These are phyloP conservation scores for Globicephala melas DNA, from an alignment of 2,113 vertebrate genomes.

Conservation along the genomic window DNA sequence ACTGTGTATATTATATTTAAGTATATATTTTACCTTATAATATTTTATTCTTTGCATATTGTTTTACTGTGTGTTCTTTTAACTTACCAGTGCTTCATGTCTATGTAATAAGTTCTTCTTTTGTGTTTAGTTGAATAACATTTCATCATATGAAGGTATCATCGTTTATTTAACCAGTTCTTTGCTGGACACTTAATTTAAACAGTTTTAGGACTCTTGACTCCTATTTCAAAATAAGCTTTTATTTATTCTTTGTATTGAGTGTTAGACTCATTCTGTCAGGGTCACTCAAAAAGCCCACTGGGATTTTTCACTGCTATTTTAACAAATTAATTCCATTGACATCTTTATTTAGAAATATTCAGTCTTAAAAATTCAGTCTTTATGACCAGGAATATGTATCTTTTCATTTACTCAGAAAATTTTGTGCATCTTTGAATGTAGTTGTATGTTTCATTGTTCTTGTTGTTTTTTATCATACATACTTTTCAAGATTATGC, in stretches of 20 bases:
- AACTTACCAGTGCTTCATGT: neutral
- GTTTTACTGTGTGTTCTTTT: neutral
- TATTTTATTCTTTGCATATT: neutral
- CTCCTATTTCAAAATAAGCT: neutral
- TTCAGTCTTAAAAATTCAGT: neutral
- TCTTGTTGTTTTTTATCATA: neutral
- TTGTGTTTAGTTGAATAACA: neutral
- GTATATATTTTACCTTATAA: neutral
- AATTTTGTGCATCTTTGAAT: neutral
- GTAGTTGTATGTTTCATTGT: neutral
- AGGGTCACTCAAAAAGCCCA: neutral
- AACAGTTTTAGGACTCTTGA: neutral
- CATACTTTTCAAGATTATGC: neutral
- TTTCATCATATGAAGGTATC: neutral
- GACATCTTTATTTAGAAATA: neutral
- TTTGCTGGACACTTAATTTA: neutral
- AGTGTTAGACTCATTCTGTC: neutral
- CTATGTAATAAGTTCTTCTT: neutral
- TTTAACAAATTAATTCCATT: neutral
- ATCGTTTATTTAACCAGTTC: neutral
- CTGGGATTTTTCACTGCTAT: neutral
- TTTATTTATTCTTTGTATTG: slow-evolving; percentile 7
- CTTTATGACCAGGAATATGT: neutral
- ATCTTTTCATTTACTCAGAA: neutral
- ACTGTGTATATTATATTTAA: neutral